Evolutionary conservation across 1,140 invertebrate species (phyloP).

Genomic region (Schlechtendalia chinensis): DNA sequence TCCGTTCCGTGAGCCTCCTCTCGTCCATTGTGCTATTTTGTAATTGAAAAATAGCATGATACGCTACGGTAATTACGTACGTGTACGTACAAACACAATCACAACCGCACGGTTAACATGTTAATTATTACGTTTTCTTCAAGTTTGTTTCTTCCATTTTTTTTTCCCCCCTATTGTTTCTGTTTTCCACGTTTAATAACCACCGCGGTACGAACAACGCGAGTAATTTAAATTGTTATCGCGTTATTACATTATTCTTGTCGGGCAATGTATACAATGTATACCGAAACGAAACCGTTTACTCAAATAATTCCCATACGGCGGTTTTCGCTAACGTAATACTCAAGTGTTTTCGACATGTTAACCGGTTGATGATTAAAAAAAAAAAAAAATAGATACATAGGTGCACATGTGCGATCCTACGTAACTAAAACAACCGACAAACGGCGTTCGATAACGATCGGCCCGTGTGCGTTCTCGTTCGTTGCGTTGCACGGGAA

Average conservation of each 20-base stretch:
- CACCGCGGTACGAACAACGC: background rate
- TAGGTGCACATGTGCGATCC: background rate
- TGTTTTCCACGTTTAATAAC: background rate
- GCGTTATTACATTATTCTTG: background rate
- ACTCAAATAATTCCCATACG: background rate
- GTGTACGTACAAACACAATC: too few species aligned
- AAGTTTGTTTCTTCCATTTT: background rate
- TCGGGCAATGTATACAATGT: too few species aligned
- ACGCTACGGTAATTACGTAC: too few species aligned
- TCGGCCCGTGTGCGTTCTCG: too few species aligned
- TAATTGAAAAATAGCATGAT: too few species aligned
- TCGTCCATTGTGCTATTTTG: too few species aligned
- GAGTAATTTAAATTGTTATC: slow-evolving; percentile 6
- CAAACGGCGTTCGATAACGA: slow-evolving; percentile 1
- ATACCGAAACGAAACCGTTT: background rate
- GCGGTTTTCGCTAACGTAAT: background rate
- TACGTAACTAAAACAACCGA: background rate
- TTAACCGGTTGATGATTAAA: background rate
- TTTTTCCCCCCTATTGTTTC: slow-evolving; percentile 5
- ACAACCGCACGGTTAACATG: background rate
- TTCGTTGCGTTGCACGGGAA: background rate
- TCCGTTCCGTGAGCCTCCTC: too few species aligned
- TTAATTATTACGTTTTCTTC: slow-evolving; percentile 14
- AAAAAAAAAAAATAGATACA: too few species aligned
- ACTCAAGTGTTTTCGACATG: slow-evolving; percentile 13